Base-by-base conservation (phyloP, 2,113 vertebrate genomes). In the Poeciliopsis turrubarensis region DNA sequence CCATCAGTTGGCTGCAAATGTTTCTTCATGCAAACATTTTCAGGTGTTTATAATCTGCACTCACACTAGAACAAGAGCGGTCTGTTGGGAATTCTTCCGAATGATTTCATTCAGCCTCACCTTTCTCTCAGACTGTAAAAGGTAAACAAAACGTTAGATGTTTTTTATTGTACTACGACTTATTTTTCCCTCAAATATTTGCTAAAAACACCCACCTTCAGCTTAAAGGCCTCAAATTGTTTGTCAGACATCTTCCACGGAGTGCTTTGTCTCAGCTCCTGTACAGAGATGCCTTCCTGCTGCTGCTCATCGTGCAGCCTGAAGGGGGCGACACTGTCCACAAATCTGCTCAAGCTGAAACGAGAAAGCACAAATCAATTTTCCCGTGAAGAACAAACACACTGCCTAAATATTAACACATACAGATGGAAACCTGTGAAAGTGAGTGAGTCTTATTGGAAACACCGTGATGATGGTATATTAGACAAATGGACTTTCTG, bases 51-150 rank as follows among this genome's bases (percentile, higher is more conserved):
- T 30, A 68, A 30, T 0, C 0, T 31, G 5, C 84, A 95, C 94
- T 95, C 84, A 94, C 94, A 93, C 89, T 73, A 95, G 84, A 29
- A 94, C 87, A 12, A 96, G 90, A n/a, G 93, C 90, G 3, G 93
- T 89, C 0, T 94, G 86, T 26, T 81, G 86, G 5, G 94, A 95
- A 82, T 95, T 94, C 61, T 89, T 89, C 32, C 90, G 73, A 25
- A 96, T 94, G 30, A 94, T 93, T 89, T 95, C 94, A 60, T 94
- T 95, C 86, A 95, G 81, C 34, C 87, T 76, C 66, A 95, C 87
- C 72, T 93, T 94, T 69, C 74, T 91, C 71, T 95, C 91, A 1
- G 92, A 92, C 94, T 96, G 83, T 19, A 30, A 29, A 64, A 22
- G 1, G n/a, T n/a, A 17, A 37, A n/a, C 54, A 0, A 8, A 30